Base-by-base conservation (phyloP, 2,797 vertebrate species). In the Moxostoma hubbsi region DNA sequence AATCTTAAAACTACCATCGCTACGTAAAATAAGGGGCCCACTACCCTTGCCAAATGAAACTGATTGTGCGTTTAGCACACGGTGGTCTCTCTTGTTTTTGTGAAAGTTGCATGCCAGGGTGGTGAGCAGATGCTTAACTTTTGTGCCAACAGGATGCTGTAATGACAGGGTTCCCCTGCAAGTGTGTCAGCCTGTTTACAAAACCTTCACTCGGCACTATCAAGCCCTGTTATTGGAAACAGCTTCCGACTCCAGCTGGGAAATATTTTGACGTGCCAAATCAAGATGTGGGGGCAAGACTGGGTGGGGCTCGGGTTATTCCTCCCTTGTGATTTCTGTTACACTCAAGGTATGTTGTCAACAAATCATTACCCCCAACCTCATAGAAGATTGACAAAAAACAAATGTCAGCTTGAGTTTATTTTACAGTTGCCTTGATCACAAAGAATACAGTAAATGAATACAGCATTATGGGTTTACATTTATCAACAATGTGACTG, bases 71-170 rank as follows among this genome's bases (percentile, higher is more conserved):
- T 79, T 84, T 88, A 86, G 86, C 75, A 76, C 71, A 73, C 75
- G 84, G 79, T 81, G 69, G 73, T 71, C 67, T 65, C 82, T 49
- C 12, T 24, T 13, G 70, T 54, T 59, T 74, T 77, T 50, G 43
- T 83, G 82, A 88, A 80, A 85, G 77, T 64, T 8, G 66, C 68
- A 79, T 13, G 15, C 80, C 80, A 78, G 78, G 82, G 76, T 79
- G 82, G 81, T 70, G 82, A 88, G 78, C 85, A 86, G 83, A 90
- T 88, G 86, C 85, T 86, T 87, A 85, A 73, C 72, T 61, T 83
- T 3, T 47, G 80, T 87, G 91, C 89, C 89, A 91, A 88, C 86
- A 89, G 87, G 89, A 91, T 90, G 89, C 87, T 87, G 86, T 89
- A 89, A 88, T 85, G 89, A 88, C 80, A 84, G 71, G 75, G 77